These are phyloP conservation scores for Coluber constrictor DNA, from an alignment of 2,797 vertebrate genomes.

Conservation along the genomic window DNA sequence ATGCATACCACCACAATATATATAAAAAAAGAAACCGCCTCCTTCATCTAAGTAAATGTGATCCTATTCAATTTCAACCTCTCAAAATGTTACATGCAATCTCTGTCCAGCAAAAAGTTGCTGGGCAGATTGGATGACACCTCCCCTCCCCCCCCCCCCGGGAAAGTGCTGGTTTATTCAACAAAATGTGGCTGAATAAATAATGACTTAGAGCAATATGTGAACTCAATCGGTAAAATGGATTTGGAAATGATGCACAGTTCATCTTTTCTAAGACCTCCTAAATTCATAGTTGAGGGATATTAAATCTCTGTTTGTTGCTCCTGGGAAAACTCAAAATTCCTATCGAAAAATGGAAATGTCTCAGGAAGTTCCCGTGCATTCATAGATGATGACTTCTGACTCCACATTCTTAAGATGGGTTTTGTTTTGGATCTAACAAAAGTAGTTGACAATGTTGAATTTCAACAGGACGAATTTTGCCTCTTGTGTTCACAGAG, in stretches of 20 bases:
- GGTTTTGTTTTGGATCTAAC: background rate
- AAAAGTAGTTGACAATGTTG: background rate
- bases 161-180: background rate
- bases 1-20: background rate
- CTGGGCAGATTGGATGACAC: background rate
- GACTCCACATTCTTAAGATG: background rate
- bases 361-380: background rate
- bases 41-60: background rate
- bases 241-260: background rate
- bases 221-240: background rate
- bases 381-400: background rate
- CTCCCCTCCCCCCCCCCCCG: accelerated
- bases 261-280: background rate
- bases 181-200: background rate
- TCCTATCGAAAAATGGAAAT: background rate
- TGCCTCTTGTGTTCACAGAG: slow-evolving; percentile 2
- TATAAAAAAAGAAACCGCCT: background rate
- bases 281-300: background rate
- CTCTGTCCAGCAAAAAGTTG: background rate
- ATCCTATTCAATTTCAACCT: background rate
- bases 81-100: background rate
- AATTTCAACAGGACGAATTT: background rate
- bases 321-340: background rate
- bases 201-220: background rate
- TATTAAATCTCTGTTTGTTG: background rate